phyloP scores from a whole-genome alignment of 2,888 invertebrate species.

The Coelopa pilipes region DNA sequence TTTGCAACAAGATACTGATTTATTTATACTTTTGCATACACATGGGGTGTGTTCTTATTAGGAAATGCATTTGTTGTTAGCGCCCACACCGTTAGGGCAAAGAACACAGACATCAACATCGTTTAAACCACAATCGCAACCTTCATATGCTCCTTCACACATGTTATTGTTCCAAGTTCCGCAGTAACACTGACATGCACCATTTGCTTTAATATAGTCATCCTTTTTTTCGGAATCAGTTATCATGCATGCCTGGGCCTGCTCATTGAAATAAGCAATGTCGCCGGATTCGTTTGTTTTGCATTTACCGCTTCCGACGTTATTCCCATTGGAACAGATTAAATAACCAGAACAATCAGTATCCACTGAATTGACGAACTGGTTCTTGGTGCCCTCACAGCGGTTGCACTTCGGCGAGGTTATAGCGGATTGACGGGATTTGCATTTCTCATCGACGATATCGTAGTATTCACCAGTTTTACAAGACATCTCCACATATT shows the following conservation, averaged over 20 bases:
- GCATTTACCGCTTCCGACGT: conserved; percentile 35
- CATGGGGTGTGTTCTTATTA: too few species aligned
- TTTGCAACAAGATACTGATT: too few species aligned
- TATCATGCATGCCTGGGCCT: conserved; percentile 37
- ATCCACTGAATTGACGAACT: conserved; percentile 49
- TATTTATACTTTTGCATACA: too few species aligned
- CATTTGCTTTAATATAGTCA: conserved; percentile 11
- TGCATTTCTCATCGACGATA: conserved; percentile 35
- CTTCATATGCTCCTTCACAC: too few species aligned
- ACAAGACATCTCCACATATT: conserved; percentile 37
- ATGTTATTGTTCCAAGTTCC: too few species aligned
- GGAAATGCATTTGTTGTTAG: too few species aligned
- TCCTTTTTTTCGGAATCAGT: neutral
- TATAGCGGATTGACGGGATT: conserved; percentile 40
- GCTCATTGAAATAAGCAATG: conserved; percentile 41
- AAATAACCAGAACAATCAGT: conserved; percentile 40
- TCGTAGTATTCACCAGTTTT: conserved; percentile 36
- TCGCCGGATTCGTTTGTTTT: too few species aligned
- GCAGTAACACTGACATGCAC: conserved; percentile 35
- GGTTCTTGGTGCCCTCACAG: conserved; percentile 43
- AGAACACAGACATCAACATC: too few species aligned
- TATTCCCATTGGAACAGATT: conserved; percentile 40
- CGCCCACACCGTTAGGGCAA: too few species aligned
- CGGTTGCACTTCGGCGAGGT: conserved; percentile 46
- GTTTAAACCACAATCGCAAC: too few species aligned